Conservation (phyloP, 2,888 invertebrate genomes). For the Xanthostigma xanthostigma region DNA sequence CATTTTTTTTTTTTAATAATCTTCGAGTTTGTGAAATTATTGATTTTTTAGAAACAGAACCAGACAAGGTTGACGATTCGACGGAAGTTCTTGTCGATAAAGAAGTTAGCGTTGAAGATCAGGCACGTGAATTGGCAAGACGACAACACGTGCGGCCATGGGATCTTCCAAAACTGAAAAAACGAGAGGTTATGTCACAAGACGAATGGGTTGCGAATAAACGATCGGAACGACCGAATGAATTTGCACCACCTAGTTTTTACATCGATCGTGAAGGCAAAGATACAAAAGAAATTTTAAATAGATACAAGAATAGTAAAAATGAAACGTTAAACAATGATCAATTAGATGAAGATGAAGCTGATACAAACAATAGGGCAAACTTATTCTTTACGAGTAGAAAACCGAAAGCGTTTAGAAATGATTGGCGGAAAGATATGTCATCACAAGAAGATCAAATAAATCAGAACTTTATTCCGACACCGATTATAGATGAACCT, state of each 20-base stretch:
- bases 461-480: slow-evolving; percentile 1
- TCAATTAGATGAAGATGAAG: neutral
- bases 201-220: slow-evolving; percentile 65
- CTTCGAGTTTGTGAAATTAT: slow-evolving; percentile 11
- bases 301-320: no score
- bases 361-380: slow-evolving; percentile 12
- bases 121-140: slow-evolving; percentile 33
- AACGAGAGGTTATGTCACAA: slow-evolving; percentile 47
- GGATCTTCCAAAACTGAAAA: slow-evolving; percentile 55
- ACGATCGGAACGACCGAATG: slow-evolving; percentile 50
- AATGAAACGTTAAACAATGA: slow-evolving; percentile 1
- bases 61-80: slow-evolving; percentile 24
- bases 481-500: slow-evolving; percentile 14
- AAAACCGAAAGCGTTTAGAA: slow-evolving; percentile 13
- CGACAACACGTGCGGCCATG: slow-evolving; percentile 48
- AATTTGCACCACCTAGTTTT: slow-evolving; percentile 58
- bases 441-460: slow-evolving; percentile 11
- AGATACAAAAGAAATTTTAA: no score
- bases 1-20: no score
- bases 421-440: slow-evolving; percentile 11
- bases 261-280: slow-evolving; percentile 6
- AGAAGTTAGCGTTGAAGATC: slow-evolving; percentile 31
- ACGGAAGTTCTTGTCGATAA: slow-evolving; percentile 30
- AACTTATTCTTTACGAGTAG: slow-evolving; percentile 23
- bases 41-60: slow-evolving; percentile 19